Evolutionary conservation across 30 jellyfish, hydroid and myxozoan species (phyloP).

Genomic region (Mastigias papua): DNA sequence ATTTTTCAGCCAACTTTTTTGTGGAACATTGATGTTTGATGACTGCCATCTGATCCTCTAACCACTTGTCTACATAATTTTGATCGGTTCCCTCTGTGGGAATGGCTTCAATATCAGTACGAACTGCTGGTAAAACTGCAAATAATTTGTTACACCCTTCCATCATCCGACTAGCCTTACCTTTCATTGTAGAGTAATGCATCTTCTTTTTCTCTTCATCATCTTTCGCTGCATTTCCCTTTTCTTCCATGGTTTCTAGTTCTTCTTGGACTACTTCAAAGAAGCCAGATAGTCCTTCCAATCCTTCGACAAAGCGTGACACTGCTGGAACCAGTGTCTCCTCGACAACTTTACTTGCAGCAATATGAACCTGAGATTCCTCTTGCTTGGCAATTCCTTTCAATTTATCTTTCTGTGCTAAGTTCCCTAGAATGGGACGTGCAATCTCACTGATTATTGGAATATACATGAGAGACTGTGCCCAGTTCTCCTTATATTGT

Average conservation of each 20-base stretch:
- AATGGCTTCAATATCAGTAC: constrained; percentile 31
- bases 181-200: constrained; percentile 35
- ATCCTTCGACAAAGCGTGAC: not conserved
- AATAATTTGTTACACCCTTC: not conserved
- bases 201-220: constrained; percentile 5
- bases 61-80: constrained; percentile 40
- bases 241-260: not conserved
- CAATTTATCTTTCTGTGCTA: constrained; percentile 3
- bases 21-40: not conserved
- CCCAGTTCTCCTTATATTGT: constrained; percentile 32
- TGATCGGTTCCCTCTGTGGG: constrained; percentile 43
- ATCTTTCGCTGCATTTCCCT: constrained; percentile 4
- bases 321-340: constrained; percentile 42
- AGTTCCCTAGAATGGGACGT: constrained; percentile 6
- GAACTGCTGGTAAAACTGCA: constrained; percentile 36
- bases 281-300: constrained; percentile 40
- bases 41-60: not conserved
- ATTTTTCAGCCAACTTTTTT: not conserved
- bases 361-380: not conserved
- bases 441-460: constrained; percentile 51
- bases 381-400: constrained; percentile 12
- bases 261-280: constrained; percentile 20
- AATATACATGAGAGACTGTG: constrained; percentile 29
- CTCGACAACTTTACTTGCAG: not conserved
- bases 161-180: constrained; percentile 4